Conservation (phyloP, 2,113 vertebrate genomes). For the Etia nguti region DNA sequence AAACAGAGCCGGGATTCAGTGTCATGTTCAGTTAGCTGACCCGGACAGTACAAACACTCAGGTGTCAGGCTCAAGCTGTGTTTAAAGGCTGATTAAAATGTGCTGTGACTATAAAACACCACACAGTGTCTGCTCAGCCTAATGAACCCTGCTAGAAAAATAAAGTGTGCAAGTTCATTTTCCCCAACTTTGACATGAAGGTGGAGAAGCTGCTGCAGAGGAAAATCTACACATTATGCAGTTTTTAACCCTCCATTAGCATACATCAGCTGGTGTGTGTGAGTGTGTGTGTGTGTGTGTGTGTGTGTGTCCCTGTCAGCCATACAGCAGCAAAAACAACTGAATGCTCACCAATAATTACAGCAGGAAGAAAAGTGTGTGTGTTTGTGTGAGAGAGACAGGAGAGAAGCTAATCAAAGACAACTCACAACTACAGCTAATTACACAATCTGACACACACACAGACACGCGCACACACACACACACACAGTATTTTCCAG, state of each 20-base stretch:
- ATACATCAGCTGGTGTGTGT: slow-evolving; percentile 1
- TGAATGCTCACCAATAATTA: slow-evolving; percentile 13
- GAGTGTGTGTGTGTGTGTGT: background rate
- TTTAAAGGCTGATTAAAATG: background rate
- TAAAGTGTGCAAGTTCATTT: background rate
- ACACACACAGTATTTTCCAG: background rate
- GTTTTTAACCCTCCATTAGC: slow-evolving; percentile 5
- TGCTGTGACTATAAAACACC: background rate
- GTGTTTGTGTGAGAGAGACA: background rate
- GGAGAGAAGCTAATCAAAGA: background rate
- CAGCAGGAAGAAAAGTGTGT: background rate
- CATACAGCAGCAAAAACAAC: background rate
- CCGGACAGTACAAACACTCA: background rate
- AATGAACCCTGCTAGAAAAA: background rate
- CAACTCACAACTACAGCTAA: background rate
- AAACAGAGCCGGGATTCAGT: background rate
- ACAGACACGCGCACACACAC: background rate
- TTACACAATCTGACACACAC: background rate
- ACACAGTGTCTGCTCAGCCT: background rate
- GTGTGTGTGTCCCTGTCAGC: slow-evolving; percentile 16
- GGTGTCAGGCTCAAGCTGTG: background rate
- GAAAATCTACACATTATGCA: background rate
- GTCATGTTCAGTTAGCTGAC: background rate
- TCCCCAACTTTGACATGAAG: background rate
- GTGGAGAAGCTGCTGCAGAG: background rate